phyloP scores from a whole-genome alignment of 2,888 invertebrate species.

The Oeneis ivallda region DNA sequence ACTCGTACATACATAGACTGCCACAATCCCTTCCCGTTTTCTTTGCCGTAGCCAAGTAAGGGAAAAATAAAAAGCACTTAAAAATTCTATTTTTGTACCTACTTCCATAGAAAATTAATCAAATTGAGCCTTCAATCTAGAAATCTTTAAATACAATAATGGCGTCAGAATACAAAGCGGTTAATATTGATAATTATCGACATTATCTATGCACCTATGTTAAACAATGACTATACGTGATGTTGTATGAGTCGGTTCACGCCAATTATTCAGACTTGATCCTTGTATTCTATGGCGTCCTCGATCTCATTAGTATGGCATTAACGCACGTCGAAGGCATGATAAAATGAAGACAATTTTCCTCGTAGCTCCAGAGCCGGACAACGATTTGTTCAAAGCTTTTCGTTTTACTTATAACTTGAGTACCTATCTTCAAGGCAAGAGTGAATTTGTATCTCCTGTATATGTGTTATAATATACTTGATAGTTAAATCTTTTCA shows the following conservation, averaged over 20 bases:
- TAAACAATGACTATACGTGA: slow-evolving; percentile 36
- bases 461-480: no score
- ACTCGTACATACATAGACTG: no score
- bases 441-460: not conserved
- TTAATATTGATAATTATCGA: slow-evolving; percentile 25
- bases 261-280: slow-evolving; percentile 35
- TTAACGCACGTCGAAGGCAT: slow-evolving; percentile 32
- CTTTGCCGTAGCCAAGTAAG: no score
- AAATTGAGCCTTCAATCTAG: not conserved
- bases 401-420: not conserved
- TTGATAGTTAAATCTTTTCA: no score
- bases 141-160: not conserved
- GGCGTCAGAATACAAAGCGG: slow-evolving; percentile 9
- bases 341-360: slow-evolving; percentile 46
- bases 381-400: not conserved
- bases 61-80: no score
- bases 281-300: slow-evolving; percentile 39
- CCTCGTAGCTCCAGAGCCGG: slow-evolving; percentile 34
- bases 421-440: not conserved
- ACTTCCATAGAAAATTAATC: no score
- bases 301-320: slow-evolving; percentile 39
- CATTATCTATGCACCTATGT: slow-evolving; percentile 1
- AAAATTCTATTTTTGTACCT: no score
- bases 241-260: slow-evolving; percentile 18
- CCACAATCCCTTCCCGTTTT: no score